Evolutionary conservation across 2,888 invertebrate genomes (phyloP).

Genomic region (Tetramorium bicarinatum): DNA sequence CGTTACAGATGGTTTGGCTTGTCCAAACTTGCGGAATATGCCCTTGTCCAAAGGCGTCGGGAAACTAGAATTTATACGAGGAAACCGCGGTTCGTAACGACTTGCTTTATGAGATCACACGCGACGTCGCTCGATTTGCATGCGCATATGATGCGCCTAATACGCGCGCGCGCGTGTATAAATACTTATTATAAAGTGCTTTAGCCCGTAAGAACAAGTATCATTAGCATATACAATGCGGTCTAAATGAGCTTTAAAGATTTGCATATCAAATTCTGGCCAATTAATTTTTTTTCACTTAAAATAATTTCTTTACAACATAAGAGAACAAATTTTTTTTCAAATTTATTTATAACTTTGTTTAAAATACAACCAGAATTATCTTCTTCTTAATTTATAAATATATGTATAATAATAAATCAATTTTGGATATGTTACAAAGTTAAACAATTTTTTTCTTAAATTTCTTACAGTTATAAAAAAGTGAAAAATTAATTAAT

Average conservation of each 20-base stretch:
- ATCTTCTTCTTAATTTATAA: neutral
- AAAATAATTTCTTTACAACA: neutral
- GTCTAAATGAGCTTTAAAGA: neutral
- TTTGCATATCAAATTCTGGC: neutral
- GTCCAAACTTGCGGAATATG: conserved; percentile 53
- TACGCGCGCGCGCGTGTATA: neutral
- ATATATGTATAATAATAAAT: neutral
- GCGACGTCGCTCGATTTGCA: conserved; percentile 43
- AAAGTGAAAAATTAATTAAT: neutral
- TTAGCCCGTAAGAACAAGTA: neutral
- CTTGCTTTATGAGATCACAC: conserved; percentile 51
- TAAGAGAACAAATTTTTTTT: neutral
- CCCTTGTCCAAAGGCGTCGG: conserved; percentile 37
- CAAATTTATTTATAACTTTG: neutral
- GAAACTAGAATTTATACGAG: conserved; percentile 41
- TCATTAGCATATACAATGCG: neutral
- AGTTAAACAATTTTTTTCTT: neutral
- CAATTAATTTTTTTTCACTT: neutral
- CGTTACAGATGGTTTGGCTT: conserved; percentile 48
- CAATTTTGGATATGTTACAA: neutral
- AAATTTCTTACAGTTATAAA: neutral
- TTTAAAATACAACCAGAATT: neutral
- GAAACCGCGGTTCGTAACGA: conserved; percentile 43
- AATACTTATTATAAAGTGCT: conserved; percentile 15
- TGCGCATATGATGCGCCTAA: conserved; percentile 27